Evolutionary conservation across 2,888 invertebrate species (phyloP), one percentile per base, ranked within the genome.

Genomic region (Diogma glabrata): DNA sequence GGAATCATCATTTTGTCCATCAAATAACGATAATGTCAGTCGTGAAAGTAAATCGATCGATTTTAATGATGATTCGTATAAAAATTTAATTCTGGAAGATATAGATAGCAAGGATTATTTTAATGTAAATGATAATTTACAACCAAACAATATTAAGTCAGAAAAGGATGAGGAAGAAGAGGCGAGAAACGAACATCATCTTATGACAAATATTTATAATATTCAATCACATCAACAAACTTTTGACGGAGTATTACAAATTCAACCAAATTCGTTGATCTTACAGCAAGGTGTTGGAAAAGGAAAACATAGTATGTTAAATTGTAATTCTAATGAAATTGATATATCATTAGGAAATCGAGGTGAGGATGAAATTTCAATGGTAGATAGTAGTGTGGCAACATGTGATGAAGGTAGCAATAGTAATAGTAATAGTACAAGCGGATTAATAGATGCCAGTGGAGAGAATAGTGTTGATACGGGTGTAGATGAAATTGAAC

Each of bases 361-460:
- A 3, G 46, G 14, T 46, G 46, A 46, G 17, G 22, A 46, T 46
- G 46, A 46, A 24, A 7, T 46, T 9, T 22, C 22, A 14, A 24
- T 24, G 22, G 26, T 22, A 17, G 23, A 57, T 53, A 19, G 56
- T 57, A 19, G 56, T 58, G 50, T 52, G 56, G 22, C 49, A 14
- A 57, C 58, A 1, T 57, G 57, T 45, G 56, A 59, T 26, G 60
- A 60, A 26, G 58, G 58, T 17, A 59, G 57, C 12, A 58, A 54
- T 20, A 53, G 68, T 66, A 5, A 69, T 63, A 56, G 70, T 68
- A 60, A 57, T 47, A 59, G 58, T 38, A 54, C 58, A 57, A 70
- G 71, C 3, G 72, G 70, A 57, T 58, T 72, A 48, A 69, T 70
- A 45, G 63, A 68, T 51, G 59, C 58, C 49, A 58, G 55, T 52